Base-by-base conservation (phyloP, 2,797 vertebrate genomes). In the Mastacembelus armatus region DNA sequence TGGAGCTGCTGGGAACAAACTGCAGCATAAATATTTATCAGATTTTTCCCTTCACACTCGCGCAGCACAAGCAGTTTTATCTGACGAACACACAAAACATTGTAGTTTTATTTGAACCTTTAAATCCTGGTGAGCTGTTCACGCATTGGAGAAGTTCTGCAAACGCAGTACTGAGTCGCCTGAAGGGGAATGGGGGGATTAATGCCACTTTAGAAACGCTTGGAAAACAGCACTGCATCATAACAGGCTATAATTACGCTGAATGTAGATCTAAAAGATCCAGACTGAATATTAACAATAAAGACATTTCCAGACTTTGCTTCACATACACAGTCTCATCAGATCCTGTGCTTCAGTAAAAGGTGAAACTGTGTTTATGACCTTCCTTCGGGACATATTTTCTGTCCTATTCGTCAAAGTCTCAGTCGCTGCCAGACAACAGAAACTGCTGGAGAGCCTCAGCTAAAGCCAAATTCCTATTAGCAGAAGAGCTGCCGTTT, bases 401-500 rank as follows among this genome's bases (percentile, higher is more conserved):
- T 69, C 39, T 77, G 60, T 50, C 27, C 36, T 45, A 30, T 68
- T 77, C 9, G n/a, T 73, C 63, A 65, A 42, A 45, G 38, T 9
- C 43, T 29, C 2, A 1, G 11, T 18, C 4, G 3, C 21, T 69
- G 72, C 84, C 77, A 68, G 66, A 65, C 57, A 26, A 27, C 55
- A 36, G 78, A 69, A 79, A 74, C 75, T 38, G 62, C 73, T 29
- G 65, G 66, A 70, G 66, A 71, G 58, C 55, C 15, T 5, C 19
- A 6, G 39, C 21, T 27, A 38, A 44, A 76, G 39, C 66, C 66
- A 67, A 30, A 59, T 61, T 51, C 44, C 60, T 33, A 60, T 78
- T 67, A 74, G 56, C 29, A 36, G 74, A 82, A 66, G 71, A 85
- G 64, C 71, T 69, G 64, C 66, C 47, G 15, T 77, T 80, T 63